Evolutionary conservation across 2,113 vertebrate species (phyloP), one percentile per base, ranked within the genome.

Genomic region (Trematocara macrostoma): DNA sequence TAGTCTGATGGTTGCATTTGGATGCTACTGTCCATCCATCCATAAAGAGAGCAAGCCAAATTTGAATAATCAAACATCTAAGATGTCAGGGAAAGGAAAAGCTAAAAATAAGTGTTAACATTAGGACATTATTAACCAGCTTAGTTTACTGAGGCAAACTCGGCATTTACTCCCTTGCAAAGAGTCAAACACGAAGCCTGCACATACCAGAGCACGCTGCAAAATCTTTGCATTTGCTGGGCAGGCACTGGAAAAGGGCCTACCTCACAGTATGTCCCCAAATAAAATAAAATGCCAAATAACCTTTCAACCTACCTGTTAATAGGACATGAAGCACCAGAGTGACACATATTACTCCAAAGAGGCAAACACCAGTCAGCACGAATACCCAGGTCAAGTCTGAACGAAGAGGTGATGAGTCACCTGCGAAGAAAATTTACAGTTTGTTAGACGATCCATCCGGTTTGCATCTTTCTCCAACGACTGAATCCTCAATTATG

Each of bases 251-350:
- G 34, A 82, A 4, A 15, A 18, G 6, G 5, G 47, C 23, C 45
- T 20, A 23, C 82, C 10, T 64, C 18, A 3, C 4, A 16, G 16
- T 16, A 38, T 69, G 59, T 55, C 8, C 38, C 5, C 31, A 82
- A 10, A 59, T 2, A 14, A 11, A 6, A 35, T 16, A 79, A 20
- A 8, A 35, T 2, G 11, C 3, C 5, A 11, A 7, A 35, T 67
- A 1, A 34, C 12, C 35, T 15, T 52, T 11, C 20, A 11, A 78
- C 89, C 2, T 78, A 97, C 96, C 93, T 31, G 87, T 93, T 78
- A 96, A 26, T 7, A 92, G 35, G 14, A 91, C 49, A 5, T 86
- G 76, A 69, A 93, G 91, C 52, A 91, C 49, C 49, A 96, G 59
- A 79, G 78, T 69, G 35, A 86, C 16, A 8, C 87, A 10, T 18